Evolutionary conservation across 35 echinoderm and acorn worm genomes (phyloP), one percentile per base, ranked within the genome.

Genomic region (Apostichopus japonicus): DNA sequence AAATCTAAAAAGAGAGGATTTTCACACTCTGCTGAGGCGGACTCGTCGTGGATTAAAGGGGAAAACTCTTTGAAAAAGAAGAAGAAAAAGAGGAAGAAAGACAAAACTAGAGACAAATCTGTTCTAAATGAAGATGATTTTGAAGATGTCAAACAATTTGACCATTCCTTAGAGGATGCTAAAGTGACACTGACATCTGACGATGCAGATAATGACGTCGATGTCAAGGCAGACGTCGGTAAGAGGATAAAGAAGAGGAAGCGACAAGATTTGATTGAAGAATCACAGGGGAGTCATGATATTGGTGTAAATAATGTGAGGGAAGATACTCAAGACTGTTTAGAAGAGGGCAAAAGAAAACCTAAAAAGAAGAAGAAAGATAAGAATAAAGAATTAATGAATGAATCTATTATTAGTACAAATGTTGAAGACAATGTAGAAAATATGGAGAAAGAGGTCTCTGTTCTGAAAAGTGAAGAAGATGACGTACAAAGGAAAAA

Each of bases 21-120:
- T 21, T n/a, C 14, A 19, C 8, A 10, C 72, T 15, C 33, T 33
- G 57, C 83, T 13, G 25, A 77, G 24, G 23, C 11, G n/a, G 76
- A 86, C 63, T 8, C 71, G 21, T n/a, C 24, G 6, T 14, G n/a
- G 54, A 14, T n/a, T 6, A 15, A 24, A 80, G 27, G 53, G 16
- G 62, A 92, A 23, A 55, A 61, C 23, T 58, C 23, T 51, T 8
- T 6, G 8, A 79, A 27, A 25, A 91, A 79, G 55, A 77, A 56
- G 63, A 91, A 65, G 54, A 86, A 91, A 72, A 90, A 91, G 77
- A 94, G 84, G 52, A 78, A 80, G 62, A 72, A 70, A 65, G 83
- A 73, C 21, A 33, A 86, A 79, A 77, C 6, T 8, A 65, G 56
- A 80, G 78, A 62, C 77, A 14, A 4, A 54, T 52, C n/a, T 8